Evolutionary conservation across 2,797 vertebrate species (phyloP), one percentile per base, ranked within the genome.

Genomic region (Esox lucius): DNA sequence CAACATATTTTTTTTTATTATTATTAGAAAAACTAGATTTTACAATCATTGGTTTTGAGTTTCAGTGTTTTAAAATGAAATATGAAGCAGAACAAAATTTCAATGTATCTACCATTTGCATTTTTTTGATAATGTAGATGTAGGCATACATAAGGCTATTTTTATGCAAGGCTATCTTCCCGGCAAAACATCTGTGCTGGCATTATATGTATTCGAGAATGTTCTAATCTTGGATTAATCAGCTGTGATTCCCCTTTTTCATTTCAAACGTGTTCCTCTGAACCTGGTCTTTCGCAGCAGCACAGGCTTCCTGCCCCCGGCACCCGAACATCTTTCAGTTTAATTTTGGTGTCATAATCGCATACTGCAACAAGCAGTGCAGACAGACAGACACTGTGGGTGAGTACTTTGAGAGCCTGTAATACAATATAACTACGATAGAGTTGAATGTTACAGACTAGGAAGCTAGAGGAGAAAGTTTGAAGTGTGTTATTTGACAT

Each of bases 221-320:
- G n/a, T 68, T 68, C 19, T 61, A 26, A 9, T 33, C 16, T 56
- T 26, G 7, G 24, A 68, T 24, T 13, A 62, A 8, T 70, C 4
- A 26, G 16, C 5, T 19, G 74, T 62, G 67, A 56, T 61, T 75
- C 66, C 66, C 67, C 67, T 70, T 31, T n/a, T 48, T 70, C 13
- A 51, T 35, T 48, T 64, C 39, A 35, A 19, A 68, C 39, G 48
- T 35, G 49, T 46, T 19, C n/a, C 35, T 15, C 15, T 24, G 53
- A 46, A 33, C 42, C 35, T 7, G 22, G 7, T 17, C 33, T 15
- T 22, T 24, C 31, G 4, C n/a, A 13, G 9, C 17, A 19, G 26
- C 26, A 33, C 8, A 33, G 26, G 56, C 49, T 53, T 71, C 53
- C 69, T 71, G 68, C n/a, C 42, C 49, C 24, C 1, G 26, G 24